phyloP scores from a whole-genome alignment of 2,797 vertebrate genomes.

The Hypotaenidia philippensis region DNA sequence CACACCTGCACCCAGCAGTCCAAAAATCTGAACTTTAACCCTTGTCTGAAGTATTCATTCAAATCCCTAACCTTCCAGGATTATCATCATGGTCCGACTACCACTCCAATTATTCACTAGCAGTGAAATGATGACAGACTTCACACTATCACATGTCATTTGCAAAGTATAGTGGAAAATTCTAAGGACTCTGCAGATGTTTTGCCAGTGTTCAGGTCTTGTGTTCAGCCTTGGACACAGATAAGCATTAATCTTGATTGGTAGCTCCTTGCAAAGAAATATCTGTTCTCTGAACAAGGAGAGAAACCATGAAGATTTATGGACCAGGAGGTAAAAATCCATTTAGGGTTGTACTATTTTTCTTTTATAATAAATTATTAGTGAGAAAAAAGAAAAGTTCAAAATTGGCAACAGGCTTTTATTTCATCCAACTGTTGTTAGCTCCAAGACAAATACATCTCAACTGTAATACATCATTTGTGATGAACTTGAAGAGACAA shows the following conservation, averaged over 20 bases:
- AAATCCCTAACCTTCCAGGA: not conserved
- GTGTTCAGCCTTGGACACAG: conserved; percentile 9
- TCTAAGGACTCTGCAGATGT: not conserved
- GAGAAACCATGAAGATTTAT: conserved; percentile 38
- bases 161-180: not conserved
- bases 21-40: not conserved
- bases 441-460: conserved; percentile 38
- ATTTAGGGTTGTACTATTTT: conserved; percentile 34
- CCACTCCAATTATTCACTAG: not conserved
- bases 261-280: not conserved
- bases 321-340: not conserved
- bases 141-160: not conserved
- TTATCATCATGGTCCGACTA: not conserved
- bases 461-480: conserved; percentile 3
- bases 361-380: conserved; percentile 54
- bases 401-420: conserved; percentile 37
- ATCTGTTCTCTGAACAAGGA: not conserved
- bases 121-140: not conserved
- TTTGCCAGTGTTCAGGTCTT: conserved; percentile 8
- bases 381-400: conserved; percentile 24
- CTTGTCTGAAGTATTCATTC: not conserved
- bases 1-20: not conserved
- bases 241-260: conserved; percentile 51
- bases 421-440: not conserved
- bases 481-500: conserved; percentile 8